phyloP scores from a whole-genome alignment of 2,888 invertebrate genomes.

The Eupelmus urozonus region DNA sequence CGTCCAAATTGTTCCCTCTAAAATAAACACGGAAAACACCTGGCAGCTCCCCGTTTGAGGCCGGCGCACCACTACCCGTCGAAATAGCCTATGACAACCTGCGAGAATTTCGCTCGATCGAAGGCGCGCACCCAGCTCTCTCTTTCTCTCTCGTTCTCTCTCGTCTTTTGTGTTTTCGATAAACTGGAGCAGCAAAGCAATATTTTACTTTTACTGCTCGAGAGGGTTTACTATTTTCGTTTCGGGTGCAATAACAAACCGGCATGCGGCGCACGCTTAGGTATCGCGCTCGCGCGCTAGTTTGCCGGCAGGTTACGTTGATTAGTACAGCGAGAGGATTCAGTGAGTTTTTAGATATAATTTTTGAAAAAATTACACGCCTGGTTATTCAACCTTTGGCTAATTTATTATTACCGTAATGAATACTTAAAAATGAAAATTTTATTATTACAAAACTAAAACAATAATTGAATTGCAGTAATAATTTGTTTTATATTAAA shows the following conservation, averaged over 20 bases:
- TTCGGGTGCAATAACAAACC: slow-evolving; percentile 5
- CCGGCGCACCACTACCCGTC: not conserved
- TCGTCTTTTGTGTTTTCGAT: slow-evolving; percentile 9
- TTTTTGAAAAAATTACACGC: no score
- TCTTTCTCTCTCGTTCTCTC: no score
- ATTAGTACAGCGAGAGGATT: no score
- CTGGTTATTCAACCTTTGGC: no score
- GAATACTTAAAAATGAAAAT: no score
- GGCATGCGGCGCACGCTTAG: not conserved
- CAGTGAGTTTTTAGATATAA: no score
- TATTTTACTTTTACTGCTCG: slow-evolving; percentile 3
- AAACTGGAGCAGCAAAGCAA: not conserved
- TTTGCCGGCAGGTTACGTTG: not conserved
- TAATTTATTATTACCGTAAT: no score
- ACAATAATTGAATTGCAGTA: no score
- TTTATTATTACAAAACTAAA: no score
- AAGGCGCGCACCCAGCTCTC: not conserved
- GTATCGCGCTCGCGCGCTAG: no score
- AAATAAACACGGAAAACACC: slow-evolving; percentile 64
- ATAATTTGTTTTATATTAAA: no score
- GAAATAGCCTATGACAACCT: slow-evolving; percentile 19
- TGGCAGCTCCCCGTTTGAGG: slow-evolving; percentile 53
- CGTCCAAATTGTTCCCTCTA: slow-evolving; percentile 60
- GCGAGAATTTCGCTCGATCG: slow-evolving; percentile 3
- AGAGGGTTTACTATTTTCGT: not conserved